Evolutionary conservation across 2,113 vertebrate genomes (phyloP), one percentile per base, ranked within the genome.

Genomic region (Lampris megalopsis): DNA sequence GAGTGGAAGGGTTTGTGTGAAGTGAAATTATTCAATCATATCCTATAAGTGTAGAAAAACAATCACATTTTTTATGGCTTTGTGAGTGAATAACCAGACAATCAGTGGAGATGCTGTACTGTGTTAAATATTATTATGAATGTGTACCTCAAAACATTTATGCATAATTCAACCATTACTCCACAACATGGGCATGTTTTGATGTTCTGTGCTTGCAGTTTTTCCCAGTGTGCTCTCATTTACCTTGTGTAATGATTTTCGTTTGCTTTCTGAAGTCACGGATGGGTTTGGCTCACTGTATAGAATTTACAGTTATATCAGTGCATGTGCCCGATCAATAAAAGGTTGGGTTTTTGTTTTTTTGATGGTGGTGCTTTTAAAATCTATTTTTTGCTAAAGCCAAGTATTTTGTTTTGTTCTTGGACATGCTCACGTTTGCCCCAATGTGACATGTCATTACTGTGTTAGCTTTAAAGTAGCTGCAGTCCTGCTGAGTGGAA

Each of bases 11-110:
- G 7, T 45, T 4, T 45, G 43, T 45, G 43, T 45, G 43, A 45
- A 45, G 43, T 5, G 43, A 5, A 45, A 36, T 66, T 68, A 79
- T 63, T 69, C 36, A 65, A 41, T 52, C 0, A 1, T 75, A 62
- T 40, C 48, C 62, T 83, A 69, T 73, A 73, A 81, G 72, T 81
- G 69, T 81, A 63, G 72, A 65, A 84, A 65, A 84, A 63, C 81
- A 84, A 88, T 86, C 86, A 60, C 73, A 68, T 5, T 0, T 47
- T 41, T 83, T 69, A 68, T 78, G 80, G 71, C 48, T 56, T 54
- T 77, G 83, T 76, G 71, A 82, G 63, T 77, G 48, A 69, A 54
- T 47, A 59, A 66, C 61, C 61, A 53, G 49, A 47, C 58, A 88
- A 86, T 68, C 78, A 45, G 68, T 24, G 13, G 73, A 69, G 67